A percentile compares a stretch with the other conserved stretches of the same genome.
Evolutionary conservation across 2,797 vertebrate species (phyloP).

Genomic region (Hippocampus kuda): DNA sequence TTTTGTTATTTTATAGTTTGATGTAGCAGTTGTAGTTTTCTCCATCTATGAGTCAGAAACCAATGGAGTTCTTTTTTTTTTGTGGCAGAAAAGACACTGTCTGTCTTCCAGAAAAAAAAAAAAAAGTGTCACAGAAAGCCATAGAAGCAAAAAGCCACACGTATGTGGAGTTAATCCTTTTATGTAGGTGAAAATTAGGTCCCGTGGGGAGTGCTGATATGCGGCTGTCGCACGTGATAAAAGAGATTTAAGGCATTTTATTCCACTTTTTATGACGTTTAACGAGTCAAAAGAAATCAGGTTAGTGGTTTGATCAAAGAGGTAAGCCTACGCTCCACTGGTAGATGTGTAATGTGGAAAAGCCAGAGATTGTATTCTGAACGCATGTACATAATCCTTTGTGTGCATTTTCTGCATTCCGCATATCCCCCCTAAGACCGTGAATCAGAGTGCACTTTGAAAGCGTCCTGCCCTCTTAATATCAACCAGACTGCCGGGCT

Average conservation of each 20-base stretch:
- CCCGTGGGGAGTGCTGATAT: too few relatives aligned
- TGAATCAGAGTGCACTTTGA: conserved; percentile 47
- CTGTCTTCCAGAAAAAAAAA: background rate
- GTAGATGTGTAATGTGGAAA: background rate
- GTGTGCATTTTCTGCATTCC: conserved; percentile 59
- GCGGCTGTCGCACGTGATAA: too few relatives aligned
- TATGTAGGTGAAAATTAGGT: too few relatives aligned
- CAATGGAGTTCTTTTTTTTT: too few relatives aligned
- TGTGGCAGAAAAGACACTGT: too few relatives aligned
- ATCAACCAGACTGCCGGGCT: conserved; percentile 46
- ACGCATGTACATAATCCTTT: conserved; percentile 56
- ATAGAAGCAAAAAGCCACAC: too few relatives aligned
- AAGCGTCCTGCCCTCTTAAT: conserved; percentile 49
- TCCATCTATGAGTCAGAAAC: too few relatives aligned
- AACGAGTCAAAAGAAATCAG: background rate
- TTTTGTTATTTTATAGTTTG: too few relatives aligned
- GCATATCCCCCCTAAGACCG: conserved; percentile 43
- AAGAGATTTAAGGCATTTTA: background rate
- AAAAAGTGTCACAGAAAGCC: too few relatives aligned
- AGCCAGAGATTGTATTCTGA: conserved; percentile 47
- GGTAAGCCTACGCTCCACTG: background rate
- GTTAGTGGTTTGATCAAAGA: background rate
- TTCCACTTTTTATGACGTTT: background rate
- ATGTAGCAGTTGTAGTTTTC: too few relatives aligned
- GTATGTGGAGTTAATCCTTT: too few relatives aligned